phyloP scores from a whole-genome alignment of 2,888 invertebrate genomes.

The Archips crataeganus region DNA sequence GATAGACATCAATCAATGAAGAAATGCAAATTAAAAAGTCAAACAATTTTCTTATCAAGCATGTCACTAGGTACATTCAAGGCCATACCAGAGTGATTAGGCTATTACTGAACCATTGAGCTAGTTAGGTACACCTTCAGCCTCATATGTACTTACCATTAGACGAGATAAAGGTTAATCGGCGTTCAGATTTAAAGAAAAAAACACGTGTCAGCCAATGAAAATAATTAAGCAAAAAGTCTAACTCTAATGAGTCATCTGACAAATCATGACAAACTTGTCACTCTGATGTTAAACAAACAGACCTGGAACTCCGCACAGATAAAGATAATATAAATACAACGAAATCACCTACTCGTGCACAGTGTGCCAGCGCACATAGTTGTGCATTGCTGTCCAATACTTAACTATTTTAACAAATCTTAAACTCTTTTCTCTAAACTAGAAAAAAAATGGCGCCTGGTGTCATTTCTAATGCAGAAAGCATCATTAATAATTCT shows the following conservation, averaged over 20 bases:
- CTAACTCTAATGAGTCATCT: slow-evolving; percentile 17
- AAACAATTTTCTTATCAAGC: too few species aligned
- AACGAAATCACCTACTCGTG: slow-evolving; percentile 56
- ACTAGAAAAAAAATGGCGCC: slow-evolving; percentile 66
- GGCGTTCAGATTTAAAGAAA: too few species aligned
- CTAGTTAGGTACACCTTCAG: too few species aligned
- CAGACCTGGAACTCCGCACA: slow-evolving; percentile 48
- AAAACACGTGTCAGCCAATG: not conserved
- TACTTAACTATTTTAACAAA: slow-evolving; percentile 10
- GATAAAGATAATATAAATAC: slow-evolving; percentile 79
- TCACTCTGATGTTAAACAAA: slow-evolving; percentile 41
- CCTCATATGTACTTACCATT: too few species aligned
- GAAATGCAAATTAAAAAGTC: too few species aligned
- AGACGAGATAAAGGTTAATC: too few species aligned
- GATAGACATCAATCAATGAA: too few species aligned
- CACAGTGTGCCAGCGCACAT: slow-evolving; percentile 67
- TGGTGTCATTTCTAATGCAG: slow-evolving; percentile 68
- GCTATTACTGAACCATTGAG: too few species aligned
- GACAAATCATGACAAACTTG: slow-evolving; percentile 8
- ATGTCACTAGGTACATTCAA: too few species aligned
- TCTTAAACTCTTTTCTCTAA: slow-evolving; percentile 3
- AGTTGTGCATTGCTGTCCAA: slow-evolving; percentile 57
- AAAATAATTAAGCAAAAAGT: not conserved
- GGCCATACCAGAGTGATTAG: too few species aligned
- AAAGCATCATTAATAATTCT: slow-evolving; percentile 59